Evolutionary conservation across 2,888 invertebrate species (phyloP).

Genomic region (Teleiodes luculella): DNA sequence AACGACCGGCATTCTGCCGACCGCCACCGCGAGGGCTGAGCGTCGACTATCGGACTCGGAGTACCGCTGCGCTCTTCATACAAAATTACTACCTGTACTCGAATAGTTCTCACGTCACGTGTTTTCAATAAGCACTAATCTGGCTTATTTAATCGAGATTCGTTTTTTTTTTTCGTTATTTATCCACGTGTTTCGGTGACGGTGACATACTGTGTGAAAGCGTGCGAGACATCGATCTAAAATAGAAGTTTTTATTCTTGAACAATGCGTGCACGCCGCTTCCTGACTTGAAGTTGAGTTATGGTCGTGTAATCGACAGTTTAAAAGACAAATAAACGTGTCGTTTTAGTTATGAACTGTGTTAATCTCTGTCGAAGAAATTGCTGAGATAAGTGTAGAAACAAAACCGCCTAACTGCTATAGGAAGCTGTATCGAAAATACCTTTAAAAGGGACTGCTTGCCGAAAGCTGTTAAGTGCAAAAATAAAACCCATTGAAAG

Average conservation of each 20-base stretch:
- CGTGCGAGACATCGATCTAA: constrained; percentile 53
- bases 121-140: constrained; percentile 4
- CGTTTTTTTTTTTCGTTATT: constrained; percentile 32
- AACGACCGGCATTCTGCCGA: constrained; percentile 73
- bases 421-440: too few relatives aligned
- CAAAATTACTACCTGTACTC: constrained; percentile 25
- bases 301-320: constrained; percentile 25
- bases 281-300: constrained; percentile 33
- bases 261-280: constrained; percentile 46
- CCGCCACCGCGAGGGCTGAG: constrained; percentile 61
- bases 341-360: too few relatives aligned
- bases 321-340: too few relatives aligned
- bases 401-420: too few relatives aligned
- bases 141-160: constrained; percentile 44
- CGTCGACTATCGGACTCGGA: constrained; percentile 27
- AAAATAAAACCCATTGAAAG: too few relatives aligned
- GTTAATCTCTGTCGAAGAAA: too few relatives aligned
- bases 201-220: constrained; percentile 49
- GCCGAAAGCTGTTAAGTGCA: too few relatives aligned
- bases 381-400: too few relatives aligned
- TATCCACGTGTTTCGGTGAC: constrained; percentile 37
- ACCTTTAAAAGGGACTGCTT: too few relatives aligned
- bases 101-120: background rate
- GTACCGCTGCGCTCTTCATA: constrained; percentile 34
- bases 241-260: constrained; percentile 58